A percentile compares a stretch with the other conserved stretches of the same genome.
Conservation (phyloP, 2,113 vertebrate species). For the Notothenia coriiceps region DNA sequence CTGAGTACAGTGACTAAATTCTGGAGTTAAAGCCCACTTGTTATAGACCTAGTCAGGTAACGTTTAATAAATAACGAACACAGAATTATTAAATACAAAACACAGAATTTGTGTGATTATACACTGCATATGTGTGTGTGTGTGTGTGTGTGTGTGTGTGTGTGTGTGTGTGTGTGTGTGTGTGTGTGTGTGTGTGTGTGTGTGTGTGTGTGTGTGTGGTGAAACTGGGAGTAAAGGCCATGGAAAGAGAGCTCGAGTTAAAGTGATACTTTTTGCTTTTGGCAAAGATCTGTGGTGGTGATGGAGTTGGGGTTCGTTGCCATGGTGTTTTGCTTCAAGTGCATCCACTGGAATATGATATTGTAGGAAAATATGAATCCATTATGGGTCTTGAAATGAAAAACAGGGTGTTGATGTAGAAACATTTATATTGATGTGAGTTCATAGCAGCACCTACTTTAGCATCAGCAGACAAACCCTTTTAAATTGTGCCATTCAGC, state of each 20-base stretch:
- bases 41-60: no score
- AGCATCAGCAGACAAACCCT: no score
- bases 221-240: conserved; percentile 13
- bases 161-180: conserved; percentile 11
- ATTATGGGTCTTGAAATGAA: no score
- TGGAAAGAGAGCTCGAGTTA: conserved; percentile 8
- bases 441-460: no score
- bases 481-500: no score
- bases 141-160: conserved; percentile 17
- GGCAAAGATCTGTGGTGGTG: conserved; percentile 13
- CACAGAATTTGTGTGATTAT: no score
- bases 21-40: no score
- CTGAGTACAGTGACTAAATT: no score
- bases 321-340: conserved; percentile 40
- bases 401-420: no score
- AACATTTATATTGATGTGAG: no score
- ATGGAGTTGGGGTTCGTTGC: conserved; percentile 34
- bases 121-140: background rate
- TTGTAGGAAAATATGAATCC: background rate
- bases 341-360: background rate
- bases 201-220: conserved; percentile 6
- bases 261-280: conserved; percentile 16
- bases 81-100: no score
- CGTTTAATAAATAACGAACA: no score
- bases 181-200: conserved; percentile 4